Base-by-base conservation (phyloP, 2,888 invertebrate genomes). In the Linnaemya vulpina region DNA sequence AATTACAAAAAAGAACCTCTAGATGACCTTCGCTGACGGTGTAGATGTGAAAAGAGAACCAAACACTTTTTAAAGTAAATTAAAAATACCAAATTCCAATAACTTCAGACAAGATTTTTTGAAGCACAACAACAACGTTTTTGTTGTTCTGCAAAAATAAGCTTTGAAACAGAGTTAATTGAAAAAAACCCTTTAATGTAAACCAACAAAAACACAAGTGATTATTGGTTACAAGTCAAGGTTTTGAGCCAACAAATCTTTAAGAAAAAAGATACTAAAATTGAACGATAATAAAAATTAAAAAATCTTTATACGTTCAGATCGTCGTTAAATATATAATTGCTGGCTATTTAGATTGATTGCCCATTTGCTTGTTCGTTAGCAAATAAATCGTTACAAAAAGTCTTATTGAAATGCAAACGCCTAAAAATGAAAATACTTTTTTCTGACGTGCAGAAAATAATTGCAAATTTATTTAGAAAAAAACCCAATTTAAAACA, bases 181-280 rank as follows among this genome's bases (percentile, higher is more conserved):
- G 30, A 70, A 46, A 55, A 20, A 43, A 63, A 35, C 10, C 11
- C 60, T 60, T 35, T 62, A 51, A 70, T 62, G 5, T 5, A 4
- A 17, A 58, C 4, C 22, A 79, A 74, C 3, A 17, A 65, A 77
- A 65, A 17, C 51, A 46, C 51, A 46, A 65, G 51, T 67, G 40
- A 77, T 55, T 77, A 77, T 62, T 73, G 77, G 62, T 71, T 70
- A 75, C 70, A 70, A 80, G 49, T 84, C 80, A 84, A 80, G 84
- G 84, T 62, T 76, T 63, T 22, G 22, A 38, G 40, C 38, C 51
- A 30, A 62, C 5, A 43, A 49, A 43, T 11, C 8, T 3, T 40
- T 58, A 9, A 60, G 51, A 25, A 22, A 65, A 63, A 22, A 30
- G 20, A 43, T 17, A 40, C 43, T 40, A 15, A 49, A 40, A 35